Percentiles rank a stretch among this genome's conserved stretches.
Evolutionary conservation across 2,113 vertebrate species (phyloP).

Genomic region (Chloebia gouldiae): DNA sequence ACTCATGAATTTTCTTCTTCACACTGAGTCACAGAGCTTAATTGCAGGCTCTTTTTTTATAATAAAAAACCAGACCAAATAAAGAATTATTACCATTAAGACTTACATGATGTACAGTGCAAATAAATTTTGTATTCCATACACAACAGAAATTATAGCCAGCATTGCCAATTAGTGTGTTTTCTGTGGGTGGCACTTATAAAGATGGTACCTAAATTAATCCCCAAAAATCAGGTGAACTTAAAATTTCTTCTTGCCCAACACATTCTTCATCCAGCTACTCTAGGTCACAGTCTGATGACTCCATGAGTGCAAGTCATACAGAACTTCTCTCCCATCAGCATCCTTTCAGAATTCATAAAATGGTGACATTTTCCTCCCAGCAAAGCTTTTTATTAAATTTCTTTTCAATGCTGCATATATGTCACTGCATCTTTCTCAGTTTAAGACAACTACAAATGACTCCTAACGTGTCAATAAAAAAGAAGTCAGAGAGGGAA

Average conservation of each 20-base stretch:
- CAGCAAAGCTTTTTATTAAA: not conserved
- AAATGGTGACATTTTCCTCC: not conserved
- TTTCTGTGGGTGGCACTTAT: not conserved
- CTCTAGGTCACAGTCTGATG: not conserved
- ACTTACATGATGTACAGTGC: not conserved
- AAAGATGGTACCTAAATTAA: not conserved
- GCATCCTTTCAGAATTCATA: not conserved
- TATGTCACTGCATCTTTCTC: not conserved
- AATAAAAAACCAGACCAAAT: not conserved
- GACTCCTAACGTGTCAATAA: slow-evolving; percentile 1
- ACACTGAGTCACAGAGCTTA: not conserved
- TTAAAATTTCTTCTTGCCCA: not conserved
- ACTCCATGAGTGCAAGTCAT: not conserved
- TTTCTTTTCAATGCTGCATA: not conserved
- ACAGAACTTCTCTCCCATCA: not conserved
- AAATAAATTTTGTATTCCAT: not conserved
- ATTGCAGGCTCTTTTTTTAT: not conserved
- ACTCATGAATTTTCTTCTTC: slow-evolving; percentile 8
- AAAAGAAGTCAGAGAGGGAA: not conserved
- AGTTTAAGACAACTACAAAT: slow-evolving; percentile 10
- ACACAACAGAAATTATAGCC: not conserved
- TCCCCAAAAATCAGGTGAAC: not conserved
- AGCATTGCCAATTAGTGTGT: not conserved
- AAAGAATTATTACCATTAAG: slow-evolving; percentile 7
- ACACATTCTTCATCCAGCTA: not conserved